Percentiles rank a stretch among this genome's conserved stretches.
Evolutionary conservation across 2,888 invertebrate species (phyloP).

Genomic region (Stenodema calcarata): DNA sequence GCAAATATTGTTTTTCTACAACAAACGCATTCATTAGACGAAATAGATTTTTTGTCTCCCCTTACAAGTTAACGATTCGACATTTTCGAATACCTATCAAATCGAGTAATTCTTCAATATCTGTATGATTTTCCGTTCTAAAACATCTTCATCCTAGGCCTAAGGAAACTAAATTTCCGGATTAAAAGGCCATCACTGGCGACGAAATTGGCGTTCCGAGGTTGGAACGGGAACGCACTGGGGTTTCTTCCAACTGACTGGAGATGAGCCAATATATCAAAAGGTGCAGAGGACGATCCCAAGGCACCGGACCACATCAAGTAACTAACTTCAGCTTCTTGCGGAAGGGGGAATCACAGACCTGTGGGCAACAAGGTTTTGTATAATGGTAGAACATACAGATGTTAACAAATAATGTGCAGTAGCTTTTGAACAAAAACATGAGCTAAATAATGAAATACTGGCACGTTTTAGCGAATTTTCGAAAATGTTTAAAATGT

Average conservation of each 20-base stretch:
- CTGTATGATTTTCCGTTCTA: not conserved
- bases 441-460: no score
- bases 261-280: not conserved
- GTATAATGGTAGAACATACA: not conserved
- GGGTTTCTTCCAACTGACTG: not conserved
- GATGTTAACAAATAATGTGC: no score
- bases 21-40: not conserved
- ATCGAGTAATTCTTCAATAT: not conserved
- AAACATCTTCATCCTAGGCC: not conserved
- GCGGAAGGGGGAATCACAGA: conserved; percentile 45
- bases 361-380: not conserved
- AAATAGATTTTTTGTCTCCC: not conserved
- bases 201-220: not conserved
- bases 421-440: no score
- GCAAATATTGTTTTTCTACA: not conserved
- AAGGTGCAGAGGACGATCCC: not conserved
- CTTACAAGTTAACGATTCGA: conserved; percentile 9
- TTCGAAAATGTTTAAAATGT: not conserved
- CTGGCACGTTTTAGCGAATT: not conserved
- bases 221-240: not conserved
- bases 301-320: conserved; percentile 15
- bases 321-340: conserved; percentile 26
- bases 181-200: not conserved
- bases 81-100: not conserved
- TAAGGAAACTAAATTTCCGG: not conserved